Evolutionary conservation across 2,113 vertebrate genomes (phyloP), one percentile per base, ranked within the genome.

Genomic region (Arizona elegans): DNA sequence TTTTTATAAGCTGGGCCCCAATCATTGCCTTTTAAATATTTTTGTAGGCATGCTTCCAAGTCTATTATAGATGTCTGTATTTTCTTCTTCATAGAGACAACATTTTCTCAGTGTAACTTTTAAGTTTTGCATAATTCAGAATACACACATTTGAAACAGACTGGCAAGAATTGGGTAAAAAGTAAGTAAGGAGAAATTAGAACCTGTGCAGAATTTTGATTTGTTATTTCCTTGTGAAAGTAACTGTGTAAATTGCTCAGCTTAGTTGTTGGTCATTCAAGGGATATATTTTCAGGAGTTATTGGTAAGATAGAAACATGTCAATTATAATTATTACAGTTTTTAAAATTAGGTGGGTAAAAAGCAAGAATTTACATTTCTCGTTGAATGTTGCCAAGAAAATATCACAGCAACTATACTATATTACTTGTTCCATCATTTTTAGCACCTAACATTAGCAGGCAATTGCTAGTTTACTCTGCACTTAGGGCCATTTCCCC

Each of bases 371-470:
- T 17, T 8, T 38, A 19, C 52, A 55, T 88, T 88, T 26, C 62
- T 89, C 33, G 29, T 4, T 62, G 88, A 53, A 88, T 47, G 50
- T 8, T 70, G 26, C 59, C 54, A 6, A 59, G 58, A n/a, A 87
- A 55, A 53, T 19, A 11, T 54, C 85, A 87, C 12, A 19, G 38
- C 33, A 29, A n/a, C 19, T 87, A 59, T 3, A 38, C 21, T 33
- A 13, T 91, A 58, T 47, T 85, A 43, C 26, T 9, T 19, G 17
- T 50, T 47, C 54, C 29, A 62, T 65, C 52, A 65, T 62, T 33
- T n/a, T 65, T 87, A 50, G 87, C 33, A 53, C 53, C 29, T 53
- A 56, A 50, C 0, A 0, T 9, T 86, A 70, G 9, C 38, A 24
- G 86, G 15, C 38, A 43, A 1, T 91, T 92, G 65, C n/a, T 23